Conservation (phyloP, 2,113 vertebrate species). For the Micromys minutus region DNA sequence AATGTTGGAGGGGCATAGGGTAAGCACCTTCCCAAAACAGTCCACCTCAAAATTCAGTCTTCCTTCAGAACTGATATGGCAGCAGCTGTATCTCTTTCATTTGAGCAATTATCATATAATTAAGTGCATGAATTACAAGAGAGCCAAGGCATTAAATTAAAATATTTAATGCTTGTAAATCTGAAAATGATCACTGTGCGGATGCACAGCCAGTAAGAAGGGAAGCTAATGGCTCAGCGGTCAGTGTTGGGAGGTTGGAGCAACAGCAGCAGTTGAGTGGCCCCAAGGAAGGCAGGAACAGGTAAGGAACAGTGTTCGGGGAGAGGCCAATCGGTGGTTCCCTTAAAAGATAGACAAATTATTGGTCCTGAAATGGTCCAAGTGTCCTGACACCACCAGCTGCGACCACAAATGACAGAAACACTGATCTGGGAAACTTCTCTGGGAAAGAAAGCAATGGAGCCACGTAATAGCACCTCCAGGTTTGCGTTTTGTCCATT, state of each 20-base stretch:
- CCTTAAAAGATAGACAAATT: conserved; percentile 8
- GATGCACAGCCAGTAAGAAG: conserved; percentile 87
- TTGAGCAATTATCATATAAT: conserved; percentile 95
- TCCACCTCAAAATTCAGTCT: conserved; percentile 84
- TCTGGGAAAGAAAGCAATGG: not conserved
- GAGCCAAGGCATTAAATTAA: conserved; percentile 95
- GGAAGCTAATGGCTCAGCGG: conserved; percentile 80
- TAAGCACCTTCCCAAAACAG: conserved; percentile 62
- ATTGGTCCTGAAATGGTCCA: not conserved
- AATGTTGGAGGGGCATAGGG: too few relatives aligned
- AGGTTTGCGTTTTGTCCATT: not conserved
- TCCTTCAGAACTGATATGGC: conserved; percentile 87
- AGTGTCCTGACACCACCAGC: not conserved
- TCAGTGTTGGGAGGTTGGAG: not conserved
- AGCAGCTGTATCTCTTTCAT: conserved; percentile 92
- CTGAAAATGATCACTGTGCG: conserved; percentile 93
- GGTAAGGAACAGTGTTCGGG: not conserved
- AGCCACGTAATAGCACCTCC: accelerated
- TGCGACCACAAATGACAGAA: not conserved
- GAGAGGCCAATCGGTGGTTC: conserved; percentile 6
- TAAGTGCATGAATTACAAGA: conserved; percentile 95
- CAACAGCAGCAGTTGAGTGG: not conserved
- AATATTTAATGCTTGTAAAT: conserved; percentile 96
- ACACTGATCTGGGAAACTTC: not conserved
- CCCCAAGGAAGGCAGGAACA: conserved; percentile 10